Percentiles rank a stretch among this genome's conserved stretches.
phyloP scores from a whole-genome alignment of 2,797 vertebrate genomes.

The Sebastes miniatus region DNA sequence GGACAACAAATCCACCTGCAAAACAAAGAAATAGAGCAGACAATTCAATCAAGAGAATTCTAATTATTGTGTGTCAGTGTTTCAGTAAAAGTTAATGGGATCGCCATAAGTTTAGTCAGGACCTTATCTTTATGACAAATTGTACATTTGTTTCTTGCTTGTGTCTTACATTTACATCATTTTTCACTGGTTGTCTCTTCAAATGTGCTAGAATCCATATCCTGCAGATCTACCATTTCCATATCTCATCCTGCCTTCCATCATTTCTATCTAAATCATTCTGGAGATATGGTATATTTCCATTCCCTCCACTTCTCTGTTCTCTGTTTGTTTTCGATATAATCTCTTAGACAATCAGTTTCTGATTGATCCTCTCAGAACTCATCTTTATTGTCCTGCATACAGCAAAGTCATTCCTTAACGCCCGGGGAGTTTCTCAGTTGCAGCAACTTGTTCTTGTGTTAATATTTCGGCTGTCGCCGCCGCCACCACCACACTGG shows the following conservation, averaged over 20 bases:
- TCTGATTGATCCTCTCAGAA: slow-evolving; percentile 36
- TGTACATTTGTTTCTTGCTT: not conserved
- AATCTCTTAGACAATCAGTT: slow-evolving; percentile 33
- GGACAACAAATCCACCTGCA: not conserved
- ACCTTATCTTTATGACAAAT: not conserved
- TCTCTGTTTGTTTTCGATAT: slow-evolving; percentile 5
- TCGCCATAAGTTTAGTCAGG: not conserved
- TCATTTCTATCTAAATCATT: slow-evolving; percentile 22
- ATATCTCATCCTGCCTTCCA: not conserved
- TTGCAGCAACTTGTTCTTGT: not conserved
- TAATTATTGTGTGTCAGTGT: not conserved
- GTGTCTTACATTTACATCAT: not conserved
- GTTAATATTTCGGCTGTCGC: slow-evolving; percentile 2
- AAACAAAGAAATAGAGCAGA: not conserved
- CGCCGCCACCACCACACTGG: not conserved
- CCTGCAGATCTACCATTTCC: not conserved
- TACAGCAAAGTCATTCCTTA: slow-evolving; percentile 18
- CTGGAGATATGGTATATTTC: slow-evolving; percentile 15
- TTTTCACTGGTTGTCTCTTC: not conserved
- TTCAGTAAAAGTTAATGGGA: not conserved
- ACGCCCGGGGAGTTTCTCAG: slow-evolving; percentile 9
- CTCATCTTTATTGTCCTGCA: slow-evolving; percentile 8
- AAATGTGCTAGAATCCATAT: not conserved
- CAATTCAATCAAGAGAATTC: not conserved
- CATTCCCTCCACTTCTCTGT: slow-evolving; percentile 1